These are phyloP conservation scores for Ylistrum balloti DNA, from an alignment of 1,140 invertebrate genomes.

Conservation along the genomic window DNA sequence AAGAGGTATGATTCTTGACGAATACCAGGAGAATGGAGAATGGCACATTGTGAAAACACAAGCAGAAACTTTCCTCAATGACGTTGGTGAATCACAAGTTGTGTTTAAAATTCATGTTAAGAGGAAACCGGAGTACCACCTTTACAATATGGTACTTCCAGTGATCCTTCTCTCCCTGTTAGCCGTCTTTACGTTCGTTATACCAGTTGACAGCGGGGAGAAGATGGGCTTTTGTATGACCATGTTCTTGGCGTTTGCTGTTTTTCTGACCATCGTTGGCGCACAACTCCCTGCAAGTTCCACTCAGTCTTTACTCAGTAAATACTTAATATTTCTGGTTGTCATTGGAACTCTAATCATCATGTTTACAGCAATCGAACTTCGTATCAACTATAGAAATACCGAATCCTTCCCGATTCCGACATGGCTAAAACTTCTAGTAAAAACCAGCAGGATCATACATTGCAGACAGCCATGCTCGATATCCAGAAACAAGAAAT, in stretches of 20 bases:
- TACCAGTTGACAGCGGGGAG: constrained; percentile 69
- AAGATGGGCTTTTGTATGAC: constrained; percentile 71
- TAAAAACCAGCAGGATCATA: not conserved
- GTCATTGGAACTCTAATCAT: constrained; percentile 41
- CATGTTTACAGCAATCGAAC: constrained; percentile 43
- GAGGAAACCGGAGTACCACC: constrained; percentile 52
- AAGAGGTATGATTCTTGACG: not conserved
- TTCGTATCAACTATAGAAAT: not conserved
- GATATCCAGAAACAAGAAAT: not conserved
- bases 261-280: constrained; percentile 70
- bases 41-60: not conserved
- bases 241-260: constrained; percentile 70
- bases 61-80: too few relatives aligned
- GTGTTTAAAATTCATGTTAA: not conserved
- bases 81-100: not conserved
- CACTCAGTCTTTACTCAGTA: not conserved
- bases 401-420: not conserved
- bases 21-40: not conserved
- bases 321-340: constrained; percentile 50
- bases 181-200: constrained; percentile 67
- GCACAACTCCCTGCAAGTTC: constrained; percentile 64
- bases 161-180: constrained; percentile 65
- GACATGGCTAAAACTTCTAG: not conserved
- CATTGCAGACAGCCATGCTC: not conserved
- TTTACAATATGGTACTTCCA: constrained; percentile 67